Evolutionary conservation across 1,140 invertebrate genomes (phyloP), one percentile per base, ranked within the genome.

Genomic region (Harpegnathos saltator): DNA sequence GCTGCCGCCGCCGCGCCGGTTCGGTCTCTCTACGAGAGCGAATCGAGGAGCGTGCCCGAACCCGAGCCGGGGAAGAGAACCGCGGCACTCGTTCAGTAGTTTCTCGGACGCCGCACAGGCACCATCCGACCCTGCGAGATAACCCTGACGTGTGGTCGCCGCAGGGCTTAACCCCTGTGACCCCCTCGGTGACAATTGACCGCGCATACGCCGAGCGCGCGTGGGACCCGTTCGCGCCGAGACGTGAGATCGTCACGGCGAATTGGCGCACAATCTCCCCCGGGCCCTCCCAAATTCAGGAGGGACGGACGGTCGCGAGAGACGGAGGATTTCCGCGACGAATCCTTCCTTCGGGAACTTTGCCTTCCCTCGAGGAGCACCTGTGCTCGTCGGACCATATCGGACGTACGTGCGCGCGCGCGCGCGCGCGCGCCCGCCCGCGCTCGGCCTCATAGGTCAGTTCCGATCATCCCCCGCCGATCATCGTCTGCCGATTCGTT

Each of bases 41-140:
- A 88, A 85, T 72, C 78, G 83, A 85, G 83, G 83, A 88, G 85
- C 84, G 90, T 93, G 91, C 88, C 92, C 91, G 92, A 92, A 92
- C 89, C 91, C 83, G 85, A 90, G 91, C 89, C 90, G 91, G 90
- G 90, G 91, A 92, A 92, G 85, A 92, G 92, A 92, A 91, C 91
- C 85, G 90, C 93, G 92, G 90, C 90, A 92, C 89, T 93, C 90
- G 93, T 93, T 93, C 92, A 93, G 93, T 94, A 93, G 93, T 93
- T 93, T 93, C 92, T 93, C 93, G 93, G 92, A 93, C 93, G 93
- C 90, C 93, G 92, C 89, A 92, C 92, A 92, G 93, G 91, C 93
- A 93, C 85, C 91, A 92, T 94, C 93, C 91, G 91, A 93, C 91
- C 86, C 75, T 87, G 68, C 65, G 74, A 81, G 84, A 85, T 80